Evolutionary conservation across 2,797 vertebrate genomes (phyloP).

Genomic region (Momotus momota): DNA sequence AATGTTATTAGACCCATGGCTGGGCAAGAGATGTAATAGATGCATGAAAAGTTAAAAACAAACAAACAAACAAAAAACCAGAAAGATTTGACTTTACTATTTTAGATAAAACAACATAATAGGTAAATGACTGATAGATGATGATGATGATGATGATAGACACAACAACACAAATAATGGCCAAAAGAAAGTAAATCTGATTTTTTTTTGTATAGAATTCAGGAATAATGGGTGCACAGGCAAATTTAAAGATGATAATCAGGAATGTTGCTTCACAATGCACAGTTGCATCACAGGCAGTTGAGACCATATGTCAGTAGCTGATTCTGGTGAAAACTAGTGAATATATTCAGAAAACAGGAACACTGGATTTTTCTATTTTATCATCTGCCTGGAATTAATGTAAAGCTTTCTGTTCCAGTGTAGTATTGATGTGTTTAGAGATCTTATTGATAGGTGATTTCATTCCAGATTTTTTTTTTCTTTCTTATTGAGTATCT

Average conservation of each 20-base stretch:
- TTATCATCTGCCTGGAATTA: not conserved
- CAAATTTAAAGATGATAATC: not conserved
- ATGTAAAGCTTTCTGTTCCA: not conserved
- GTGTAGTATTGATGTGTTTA: not conserved
- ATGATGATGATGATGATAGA: not conserved
- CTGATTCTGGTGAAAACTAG: not conserved
- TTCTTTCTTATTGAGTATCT: not conserved
- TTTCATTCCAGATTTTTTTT: not conserved
- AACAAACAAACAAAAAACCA: no score
- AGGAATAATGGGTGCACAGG: not conserved
- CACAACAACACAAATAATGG: not conserved
- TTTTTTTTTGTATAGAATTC: not conserved
- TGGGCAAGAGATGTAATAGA: not conserved
- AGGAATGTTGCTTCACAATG: not conserved
- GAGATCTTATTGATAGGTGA: not conserved
- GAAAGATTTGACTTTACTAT: not conserved
- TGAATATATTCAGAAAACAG: not conserved
- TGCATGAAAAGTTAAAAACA: not conserved
- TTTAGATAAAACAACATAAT: not conserved
- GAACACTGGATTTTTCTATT: not conserved
- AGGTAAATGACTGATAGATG: not conserved
- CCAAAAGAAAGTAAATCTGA: not conserved
- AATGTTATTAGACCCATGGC: not conserved
- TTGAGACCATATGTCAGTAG: not conserved
- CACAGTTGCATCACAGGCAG: not conserved